Conservation (phyloP, 2,797 vertebrate genomes). For the Sebastes iracundus region DNA sequence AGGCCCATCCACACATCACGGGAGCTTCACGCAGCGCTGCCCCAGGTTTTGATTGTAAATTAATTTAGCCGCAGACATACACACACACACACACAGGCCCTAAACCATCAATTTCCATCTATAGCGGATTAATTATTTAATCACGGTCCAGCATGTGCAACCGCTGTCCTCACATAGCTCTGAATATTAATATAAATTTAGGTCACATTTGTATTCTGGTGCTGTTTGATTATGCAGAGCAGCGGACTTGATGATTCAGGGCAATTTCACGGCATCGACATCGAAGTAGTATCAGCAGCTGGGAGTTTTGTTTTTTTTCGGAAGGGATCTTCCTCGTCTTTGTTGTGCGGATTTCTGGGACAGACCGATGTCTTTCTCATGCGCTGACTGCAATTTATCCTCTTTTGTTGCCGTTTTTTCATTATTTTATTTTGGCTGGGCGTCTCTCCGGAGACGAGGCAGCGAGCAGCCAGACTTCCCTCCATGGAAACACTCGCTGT, state of each 20-base stretch:
- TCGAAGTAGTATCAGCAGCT: slow-evolving; percentile 13
- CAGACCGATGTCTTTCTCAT: slow-evolving; percentile 41
- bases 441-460: slow-evolving; percentile 35
- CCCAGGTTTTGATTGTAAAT: slow-evolving; percentile 37
- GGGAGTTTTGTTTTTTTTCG: background rate
- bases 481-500: slow-evolving; percentile 25
- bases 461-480: slow-evolving; percentile 34
- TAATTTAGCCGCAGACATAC: background rate
- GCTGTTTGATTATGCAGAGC: slow-evolving; percentile 48
- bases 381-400: slow-evolving; percentile 37
- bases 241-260: slow-evolving; percentile 49
- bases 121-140: slow-evolving; percentile 57
- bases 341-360: slow-evolving; percentile 51
- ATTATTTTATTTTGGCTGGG: slow-evolving; percentile 6
- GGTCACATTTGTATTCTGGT: slow-evolving; percentile 66
- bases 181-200: slow-evolving; percentile 59
- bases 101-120: slow-evolving; percentile 52
- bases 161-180: slow-evolving; percentile 23
- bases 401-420: slow-evolving; percentile 51
- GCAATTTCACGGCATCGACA: slow-evolving; percentile 32
- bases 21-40: background rate
- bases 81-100: slow-evolving; percentile 19
- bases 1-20: slow-evolving; percentile 14
- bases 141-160: slow-evolving; percentile 26
- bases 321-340: slow-evolving; percentile 29